Evolutionary conservation across 1,140 invertebrate species (phyloP).

Genomic region (Callitettix versicolor): DNA sequence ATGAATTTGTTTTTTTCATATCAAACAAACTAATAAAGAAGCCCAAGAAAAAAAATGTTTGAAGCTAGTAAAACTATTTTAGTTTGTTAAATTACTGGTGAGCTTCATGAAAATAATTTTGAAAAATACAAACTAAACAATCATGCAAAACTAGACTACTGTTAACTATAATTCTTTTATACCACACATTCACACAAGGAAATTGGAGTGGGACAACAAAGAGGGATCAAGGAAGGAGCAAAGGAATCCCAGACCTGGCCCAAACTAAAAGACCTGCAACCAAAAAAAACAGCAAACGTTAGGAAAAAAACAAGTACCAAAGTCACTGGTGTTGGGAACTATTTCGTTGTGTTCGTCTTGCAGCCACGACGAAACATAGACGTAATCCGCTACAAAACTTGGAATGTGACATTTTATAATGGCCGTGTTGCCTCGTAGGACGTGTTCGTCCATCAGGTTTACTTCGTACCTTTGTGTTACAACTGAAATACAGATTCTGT

Average conservation of each 20-base stretch:
- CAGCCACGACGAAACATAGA: conserved; percentile 73
- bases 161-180: too few relatives aligned
- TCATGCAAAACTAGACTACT: too few relatives aligned
- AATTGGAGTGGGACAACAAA: too few relatives aligned
- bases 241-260: background rate
- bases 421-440: conserved; percentile 77
- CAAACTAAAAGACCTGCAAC: conserved; percentile 29
- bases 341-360: conserved; percentile 60
- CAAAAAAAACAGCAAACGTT: conserved; percentile 16
- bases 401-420: conserved; percentile 87
- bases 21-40: too few relatives aligned
- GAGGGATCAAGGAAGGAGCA: conserved; percentile 2
- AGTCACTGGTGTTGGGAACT: conserved; percentile 46
- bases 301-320: conserved; percentile 41
- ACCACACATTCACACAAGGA: conserved; percentile 11
- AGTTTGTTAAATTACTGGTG: too few relatives aligned
- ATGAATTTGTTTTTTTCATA: too few relatives aligned
- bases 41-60: too few relatives aligned
- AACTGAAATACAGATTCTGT: conserved; percentile 44
- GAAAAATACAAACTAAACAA: too few relatives aligned
- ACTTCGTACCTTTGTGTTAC: conserved; percentile 80
- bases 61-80: too few relatives aligned
- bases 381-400: conserved; percentile 83
- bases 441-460: conserved; percentile 83
- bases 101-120: too few relatives aligned